Percentiles rank a stretch among this genome's conserved stretches.
Evolutionary conservation across 2,888 invertebrate species (phyloP).

Genomic region (Dolomedes plantarius): DNA sequence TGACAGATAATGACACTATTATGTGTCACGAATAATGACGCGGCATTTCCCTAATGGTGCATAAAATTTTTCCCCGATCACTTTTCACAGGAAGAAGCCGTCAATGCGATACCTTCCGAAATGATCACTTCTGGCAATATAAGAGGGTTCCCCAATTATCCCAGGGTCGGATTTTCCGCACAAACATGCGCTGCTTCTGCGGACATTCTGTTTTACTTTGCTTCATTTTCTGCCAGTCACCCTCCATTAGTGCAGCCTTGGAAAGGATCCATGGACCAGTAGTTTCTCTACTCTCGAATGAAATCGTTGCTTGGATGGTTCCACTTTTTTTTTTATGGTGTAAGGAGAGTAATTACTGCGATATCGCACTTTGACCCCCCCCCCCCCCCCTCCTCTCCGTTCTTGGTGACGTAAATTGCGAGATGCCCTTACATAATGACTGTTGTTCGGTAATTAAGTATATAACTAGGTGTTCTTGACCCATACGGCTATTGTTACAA

Average conservation of each 20-base stretch:
- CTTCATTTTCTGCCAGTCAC: neutral
- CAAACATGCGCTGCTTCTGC: neutral
- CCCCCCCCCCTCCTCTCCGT: neutral
- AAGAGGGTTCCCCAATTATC: neutral
- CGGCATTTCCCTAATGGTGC: no score
- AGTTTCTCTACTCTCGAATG: neutral
- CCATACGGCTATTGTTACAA: no score
- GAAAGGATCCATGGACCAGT: neutral
- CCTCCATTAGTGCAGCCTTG: neutral
- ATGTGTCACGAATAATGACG: no score
- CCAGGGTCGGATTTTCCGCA: neutral
- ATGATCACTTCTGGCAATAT: no score
- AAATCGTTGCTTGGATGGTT: neutral
- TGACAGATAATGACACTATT: no score
- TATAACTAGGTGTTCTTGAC: no score
- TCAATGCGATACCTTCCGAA: no score
- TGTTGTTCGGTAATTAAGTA: no score
- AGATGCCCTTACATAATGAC: no score
- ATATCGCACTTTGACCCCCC: neutral
- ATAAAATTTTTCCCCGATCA: no score
- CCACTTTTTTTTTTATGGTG: neutral
- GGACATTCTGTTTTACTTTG: neutral
- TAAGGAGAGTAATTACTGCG: neutral
- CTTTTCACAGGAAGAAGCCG: no score
- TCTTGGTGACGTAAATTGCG: no score